Base-by-base conservation (phyloP, 2,797 vertebrate genomes). In the Hoplostethus atlanticus region DNA sequence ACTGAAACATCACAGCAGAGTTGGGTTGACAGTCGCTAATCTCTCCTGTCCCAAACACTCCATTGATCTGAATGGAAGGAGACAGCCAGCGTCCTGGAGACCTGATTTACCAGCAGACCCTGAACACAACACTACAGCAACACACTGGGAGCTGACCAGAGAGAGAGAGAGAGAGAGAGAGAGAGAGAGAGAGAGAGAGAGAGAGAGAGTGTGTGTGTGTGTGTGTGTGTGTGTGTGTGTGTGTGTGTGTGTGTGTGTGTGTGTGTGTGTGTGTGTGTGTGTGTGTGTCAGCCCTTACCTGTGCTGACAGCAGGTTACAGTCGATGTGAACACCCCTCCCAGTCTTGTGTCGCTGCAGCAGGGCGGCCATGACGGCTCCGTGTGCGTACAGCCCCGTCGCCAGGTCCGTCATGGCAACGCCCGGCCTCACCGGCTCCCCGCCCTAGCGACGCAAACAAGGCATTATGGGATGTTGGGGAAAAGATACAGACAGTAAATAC, bases 391-490 rank as follows among this genome's bases (percentile, higher is more conserved):
- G 87, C 2, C 97, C 98, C 5, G 98, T 98, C 5, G 98, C 96
- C 77, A 99, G 93, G 78, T 99, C 98, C 0, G 97, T 99, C 97
- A 99, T 98, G 38, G 98, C 97, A 0, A 99, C 97, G 3, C 97
- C 98, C 0, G 96, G 92, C 66, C 96, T 94, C 63, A 99, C 97
- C 1, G 97, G 98, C 25, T 96, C 97, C 0, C 97, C 96, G 47
- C 84, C 94, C 98, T 99, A 21, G 81, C 58, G 40, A 36, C 67
- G 56, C 48, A 78, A 1, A 30, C 21, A 21, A 1, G 21, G 69
- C 59, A 71, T 77, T 21, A 80, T 76, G 58, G 76, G 77, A 65
- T 36, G 47, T 48, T 55, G 21, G 28, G n/a, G 5, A 16, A 11
- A 30, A 54, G 25, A 11, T 64, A 2, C 17, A 28, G 2, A 31